phyloP scores from a whole-genome alignment of 2,888 invertebrate genomes.

The Tinea trinotella region DNA sequence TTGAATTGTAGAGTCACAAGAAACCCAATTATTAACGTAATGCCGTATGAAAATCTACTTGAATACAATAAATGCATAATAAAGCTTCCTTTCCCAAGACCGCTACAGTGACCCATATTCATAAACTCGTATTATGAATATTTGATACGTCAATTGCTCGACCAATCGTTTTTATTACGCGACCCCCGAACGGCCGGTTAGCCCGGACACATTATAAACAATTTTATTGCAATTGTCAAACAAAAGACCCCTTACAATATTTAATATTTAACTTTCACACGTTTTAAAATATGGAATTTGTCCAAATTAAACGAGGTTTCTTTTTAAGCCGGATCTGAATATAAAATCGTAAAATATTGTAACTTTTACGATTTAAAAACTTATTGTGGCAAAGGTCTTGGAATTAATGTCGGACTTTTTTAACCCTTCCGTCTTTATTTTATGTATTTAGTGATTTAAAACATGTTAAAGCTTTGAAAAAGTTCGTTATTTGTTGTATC shows the following conservation, averaged over 20 bases:
- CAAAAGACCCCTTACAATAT: conserved; percentile 38
- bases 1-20: no score
- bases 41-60: not conserved
- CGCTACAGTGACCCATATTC: conserved; percentile 55
- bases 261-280: conserved; percentile 64
- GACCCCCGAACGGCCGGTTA: conserved; percentile 38
- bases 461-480: not conserved
- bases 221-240: conserved; percentile 39
- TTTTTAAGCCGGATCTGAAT: not conserved
- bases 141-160: conserved; percentile 55
- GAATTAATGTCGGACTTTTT: not conserved
- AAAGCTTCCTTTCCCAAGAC: conserved; percentile 62
- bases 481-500: not conserved
- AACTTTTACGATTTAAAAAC: not conserved
- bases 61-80: not conserved
- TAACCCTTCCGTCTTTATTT: conserved; percentile 9
- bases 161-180: conserved; percentile 57
- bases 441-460: not conserved
- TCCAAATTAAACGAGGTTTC: conserved; percentile 47
- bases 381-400: conserved; percentile 1
- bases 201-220: conserved; percentile 29
- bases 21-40: not conserved
- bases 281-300: conserved; percentile 58
- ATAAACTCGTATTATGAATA: conserved; percentile 26
- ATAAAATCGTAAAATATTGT: not conserved